Percentiles rank a stretch among this genome's conserved stretches.
Conservation (phyloP, 23 tunicate genomes). For the Aplidium turbinatum region DNA sequence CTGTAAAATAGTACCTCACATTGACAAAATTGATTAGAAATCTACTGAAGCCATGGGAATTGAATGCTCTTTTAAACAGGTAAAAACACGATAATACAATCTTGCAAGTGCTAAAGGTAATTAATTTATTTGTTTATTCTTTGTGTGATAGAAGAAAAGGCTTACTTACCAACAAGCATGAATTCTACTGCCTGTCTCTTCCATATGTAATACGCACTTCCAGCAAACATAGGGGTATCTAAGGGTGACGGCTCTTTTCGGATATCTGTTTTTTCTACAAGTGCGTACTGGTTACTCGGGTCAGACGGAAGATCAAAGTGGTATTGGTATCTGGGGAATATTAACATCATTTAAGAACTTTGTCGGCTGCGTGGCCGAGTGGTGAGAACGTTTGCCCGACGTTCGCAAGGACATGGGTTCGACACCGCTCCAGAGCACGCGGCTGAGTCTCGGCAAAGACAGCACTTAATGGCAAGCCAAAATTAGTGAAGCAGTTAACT, state of each 20-base stretch:
- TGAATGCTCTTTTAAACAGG: no score
- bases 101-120: no score
- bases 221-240: slow-evolving; percentile 76
- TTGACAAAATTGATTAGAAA: background rate
- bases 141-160: background rate
- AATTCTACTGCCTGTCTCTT: slow-evolving; percentile 71
- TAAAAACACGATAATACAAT: no score
- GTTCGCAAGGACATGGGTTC: no score
- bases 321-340: slow-evolving; percentile 56
- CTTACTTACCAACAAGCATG: slow-evolving; percentile 63
- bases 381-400: no score
- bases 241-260: slow-evolving; percentile 63
- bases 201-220: slow-evolving; percentile 75
- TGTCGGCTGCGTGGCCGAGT: background rate
- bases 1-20: background rate
- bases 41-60: background rate
- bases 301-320: slow-evolving; percentile 47
- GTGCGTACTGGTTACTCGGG: slow-evolving; percentile 16
- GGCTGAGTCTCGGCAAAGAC: no score
- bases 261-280: slow-evolving; percentile 50
- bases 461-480: no score
- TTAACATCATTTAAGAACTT: background rate
- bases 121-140: background rate
- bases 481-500: no score
- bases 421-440: no score